Evolutionary conservation across 1,140 invertebrate genomes (phyloP).

Genomic region (Mycetomoellerius zeteki): DNA sequence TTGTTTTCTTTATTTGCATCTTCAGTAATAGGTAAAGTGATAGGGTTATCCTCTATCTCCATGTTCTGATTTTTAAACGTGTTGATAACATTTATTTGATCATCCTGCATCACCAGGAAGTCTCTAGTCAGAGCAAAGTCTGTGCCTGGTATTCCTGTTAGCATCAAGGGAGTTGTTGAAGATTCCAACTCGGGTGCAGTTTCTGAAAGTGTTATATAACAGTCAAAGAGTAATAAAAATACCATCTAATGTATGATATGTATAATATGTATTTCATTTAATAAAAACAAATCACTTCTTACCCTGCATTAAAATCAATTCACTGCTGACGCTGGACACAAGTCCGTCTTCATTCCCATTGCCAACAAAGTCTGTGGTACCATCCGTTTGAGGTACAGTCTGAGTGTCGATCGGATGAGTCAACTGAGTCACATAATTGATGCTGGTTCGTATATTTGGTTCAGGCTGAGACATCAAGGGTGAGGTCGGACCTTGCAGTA

Average conservation of each 20-base stretch:
- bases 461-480: slow-evolving; percentile 82
- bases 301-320: slow-evolving; percentile 86
- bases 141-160: slow-evolving; percentile 81
- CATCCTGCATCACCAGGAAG: slow-evolving; percentile 85
- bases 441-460: slow-evolving; percentile 74
- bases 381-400: slow-evolving; percentile 78
- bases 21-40: slow-evolving; percentile 67
- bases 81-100: slow-evolving; percentile 84
- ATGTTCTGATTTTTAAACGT: slow-evolving; percentile 80
- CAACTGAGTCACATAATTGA: slow-evolving; percentile 82
- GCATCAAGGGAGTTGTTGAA: slow-evolving; percentile 82
- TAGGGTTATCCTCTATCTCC: slow-evolving; percentile 76
- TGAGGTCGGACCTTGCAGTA: slow-evolving; percentile 84
- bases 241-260: not conserved
- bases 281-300: slow-evolving; percentile 37
- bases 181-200: slow-evolving; percentile 81
- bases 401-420: slow-evolving; percentile 75
- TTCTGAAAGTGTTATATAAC: slow-evolving; percentile 70
- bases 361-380: slow-evolving; percentile 81
- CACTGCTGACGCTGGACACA: slow-evolving; percentile 82
- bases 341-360: slow-evolving; percentile 79
- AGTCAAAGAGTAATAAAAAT: not conserved
- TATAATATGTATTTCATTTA: not conserved
- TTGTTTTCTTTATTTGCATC: slow-evolving; percentile 75
- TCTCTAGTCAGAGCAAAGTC: slow-evolving; percentile 84